Percentiles rank a stretch among this genome's conserved stretches.
phyloP scores from a whole-genome alignment of 2,888 invertebrate species.

The Strigamia transsilvanica region DNA sequence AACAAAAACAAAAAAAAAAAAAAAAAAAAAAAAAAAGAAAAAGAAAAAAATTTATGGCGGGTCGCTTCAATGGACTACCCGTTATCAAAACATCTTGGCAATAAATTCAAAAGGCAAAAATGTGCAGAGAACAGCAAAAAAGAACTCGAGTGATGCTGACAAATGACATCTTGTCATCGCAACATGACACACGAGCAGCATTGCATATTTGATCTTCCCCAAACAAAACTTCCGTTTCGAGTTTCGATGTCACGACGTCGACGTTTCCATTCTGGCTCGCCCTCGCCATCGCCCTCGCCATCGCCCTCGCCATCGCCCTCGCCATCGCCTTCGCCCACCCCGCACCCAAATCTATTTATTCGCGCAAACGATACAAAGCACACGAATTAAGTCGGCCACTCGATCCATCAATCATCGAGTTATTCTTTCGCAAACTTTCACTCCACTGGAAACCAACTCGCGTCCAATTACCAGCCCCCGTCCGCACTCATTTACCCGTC shows the following conservation, averaged over 20 bases:
- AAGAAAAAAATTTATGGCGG: not conserved
- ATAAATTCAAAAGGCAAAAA: conserved; percentile 43
- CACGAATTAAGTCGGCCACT: not conserved
- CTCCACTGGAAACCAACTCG: conserved; percentile 19
- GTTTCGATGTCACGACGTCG: not conserved
- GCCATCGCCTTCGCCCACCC: not conserved
- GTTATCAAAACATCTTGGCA: conserved; percentile 45
- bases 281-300: not conserved
- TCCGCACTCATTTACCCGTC: conserved; percentile 1
- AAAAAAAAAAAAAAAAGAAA: not conserved
- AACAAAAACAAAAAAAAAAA: too few relatives aligned
- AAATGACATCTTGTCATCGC: conserved; percentile 43
- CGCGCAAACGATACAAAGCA: not conserved
- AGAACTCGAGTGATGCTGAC: not conserved
- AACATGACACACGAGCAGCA: conserved; percentile 39
- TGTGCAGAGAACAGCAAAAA: conserved; percentile 32
- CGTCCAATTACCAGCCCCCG: conserved; percentile 7
- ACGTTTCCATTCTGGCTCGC: not conserved
- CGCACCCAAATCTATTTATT: not conserved
- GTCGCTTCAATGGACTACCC: conserved; percentile 37
- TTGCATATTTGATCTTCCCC: conserved; percentile 33
- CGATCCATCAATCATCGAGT: not conserved
- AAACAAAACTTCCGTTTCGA: not conserved
- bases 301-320: not conserved
- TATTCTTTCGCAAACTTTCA: conserved; percentile 27